phyloP scores from a whole-genome alignment of 2,797 vertebrate species.

The Kryptolebias ocellatus region DNA sequence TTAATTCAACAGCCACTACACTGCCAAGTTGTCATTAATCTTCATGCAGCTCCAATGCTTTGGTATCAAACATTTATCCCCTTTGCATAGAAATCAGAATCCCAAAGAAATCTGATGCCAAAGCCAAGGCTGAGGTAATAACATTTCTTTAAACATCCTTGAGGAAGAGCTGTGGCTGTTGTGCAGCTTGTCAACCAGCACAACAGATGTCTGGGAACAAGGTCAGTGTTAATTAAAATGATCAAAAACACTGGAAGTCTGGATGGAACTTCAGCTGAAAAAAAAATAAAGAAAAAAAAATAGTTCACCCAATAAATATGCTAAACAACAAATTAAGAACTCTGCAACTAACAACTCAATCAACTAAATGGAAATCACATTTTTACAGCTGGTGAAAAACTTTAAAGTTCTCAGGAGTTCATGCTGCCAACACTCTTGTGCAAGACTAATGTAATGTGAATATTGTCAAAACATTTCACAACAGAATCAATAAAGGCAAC shows the following conservation, averaged over 20 bases:
- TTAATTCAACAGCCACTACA: slow-evolving; percentile 58
- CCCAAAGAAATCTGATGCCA: slow-evolving; percentile 57
- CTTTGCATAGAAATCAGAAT: slow-evolving; percentile 72
- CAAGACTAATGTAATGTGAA: too few relatives aligned
- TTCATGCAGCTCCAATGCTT: slow-evolving; percentile 52
- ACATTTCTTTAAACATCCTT: slow-evolving; percentile 44
- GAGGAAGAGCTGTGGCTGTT: slow-evolving; percentile 13
- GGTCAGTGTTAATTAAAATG: slow-evolving; percentile 21
- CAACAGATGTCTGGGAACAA: slow-evolving; percentile 22
- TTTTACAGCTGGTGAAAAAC: too few relatives aligned
- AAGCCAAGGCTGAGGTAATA: slow-evolving; percentile 34
- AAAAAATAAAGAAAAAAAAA: too few relatives aligned
- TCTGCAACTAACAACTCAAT: neutral
- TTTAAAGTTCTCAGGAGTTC: too few relatives aligned
- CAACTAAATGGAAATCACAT: neutral
- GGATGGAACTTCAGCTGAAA: too few relatives aligned
- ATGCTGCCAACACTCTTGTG: too few relatives aligned
- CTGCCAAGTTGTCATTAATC: slow-evolving; percentile 70
- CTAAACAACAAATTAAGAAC: neutral
- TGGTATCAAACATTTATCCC: slow-evolving; percentile 68
- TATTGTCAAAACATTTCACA: too few relatives aligned
- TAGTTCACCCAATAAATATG: slow-evolving; percentile 14
- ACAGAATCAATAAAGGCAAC: too few relatives aligned
- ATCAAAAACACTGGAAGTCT: too few relatives aligned
- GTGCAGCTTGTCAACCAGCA: slow-evolving; percentile 26